Percentiles rank a stretch among this genome's conserved stretches.
These are phyloP conservation scores for Chloroclysta siterata DNA, from an alignment of 2,888 invertebrate species.

Conservation along the genomic window DNA sequence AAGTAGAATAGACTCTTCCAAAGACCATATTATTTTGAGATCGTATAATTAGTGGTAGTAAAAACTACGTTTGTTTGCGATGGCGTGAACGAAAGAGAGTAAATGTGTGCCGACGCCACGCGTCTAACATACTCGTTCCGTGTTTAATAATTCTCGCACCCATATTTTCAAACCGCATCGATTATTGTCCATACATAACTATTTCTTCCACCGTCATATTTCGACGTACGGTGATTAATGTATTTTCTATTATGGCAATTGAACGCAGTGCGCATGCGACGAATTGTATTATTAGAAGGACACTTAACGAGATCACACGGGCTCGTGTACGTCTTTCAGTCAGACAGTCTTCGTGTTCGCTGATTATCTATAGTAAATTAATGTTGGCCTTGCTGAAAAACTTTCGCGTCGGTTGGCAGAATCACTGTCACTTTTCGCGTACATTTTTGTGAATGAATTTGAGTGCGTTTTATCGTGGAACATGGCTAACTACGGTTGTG, in stretches of 20 bases:
- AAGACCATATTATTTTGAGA: conserved; percentile 13
- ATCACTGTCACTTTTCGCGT: conserved; percentile 34
- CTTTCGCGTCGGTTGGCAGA: conserved; percentile 37
- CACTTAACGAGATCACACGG: conserved; percentile 66
- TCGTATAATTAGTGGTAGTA: conserved; percentile 21
- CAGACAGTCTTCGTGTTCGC: conserved; percentile 45
- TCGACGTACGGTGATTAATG: conserved; percentile 71
- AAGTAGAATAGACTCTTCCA: conserved; percentile 1
- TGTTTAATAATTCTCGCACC: conserved; percentile 66
- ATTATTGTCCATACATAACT: conserved; percentile 57
- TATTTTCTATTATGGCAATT: conserved; percentile 77
- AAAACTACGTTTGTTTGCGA: conserved; percentile 18
- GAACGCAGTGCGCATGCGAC: conserved; percentile 77
- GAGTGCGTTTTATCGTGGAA: conserved; percentile 39
- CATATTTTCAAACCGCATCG: conserved; percentile 73
- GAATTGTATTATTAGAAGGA: conserved; percentile 72
- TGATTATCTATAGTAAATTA: conserved; percentile 49
- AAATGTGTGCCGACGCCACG: conserved; percentile 28
- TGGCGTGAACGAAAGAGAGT: conserved; percentile 13
- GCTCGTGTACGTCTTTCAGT: conserved; percentile 49
- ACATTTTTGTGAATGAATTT: conserved; percentile 43
- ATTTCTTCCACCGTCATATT: conserved; percentile 53
- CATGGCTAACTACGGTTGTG: conserved; percentile 53
- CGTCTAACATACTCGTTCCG: conserved; percentile 47
- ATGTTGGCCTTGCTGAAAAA: conserved; percentile 45